Base-by-base conservation (phyloP, 2,797 vertebrate species). In the Orientallactaga sibirica region DNA sequence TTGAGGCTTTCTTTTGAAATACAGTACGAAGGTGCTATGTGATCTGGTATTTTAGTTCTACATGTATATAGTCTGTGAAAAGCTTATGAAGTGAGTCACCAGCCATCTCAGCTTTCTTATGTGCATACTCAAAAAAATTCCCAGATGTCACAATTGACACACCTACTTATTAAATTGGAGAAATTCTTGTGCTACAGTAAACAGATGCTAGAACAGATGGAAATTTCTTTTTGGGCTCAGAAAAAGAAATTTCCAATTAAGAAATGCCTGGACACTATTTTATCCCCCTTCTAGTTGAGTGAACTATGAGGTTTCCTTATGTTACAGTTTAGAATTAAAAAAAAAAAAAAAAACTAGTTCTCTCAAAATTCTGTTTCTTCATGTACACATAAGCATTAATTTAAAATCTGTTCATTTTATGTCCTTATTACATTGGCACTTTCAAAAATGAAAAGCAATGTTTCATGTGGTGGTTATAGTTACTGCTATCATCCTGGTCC, bases 171-270 rank as follows among this genome's bases (percentile, higher is more conserved):
- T 97, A 96, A 86, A 95, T 84, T 97, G 93, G 86, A 95, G 79
- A 97, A 92, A 94, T 96, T 97, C 96, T 96, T 97, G 92, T 97
- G 97, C 94, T 96, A 95, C 97, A 94, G 7, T 94, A 96, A 98
- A 88, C 97, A 98, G 98, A 97, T 98, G 97, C 97, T 98, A 76
- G 95, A 97, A 97, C 97, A 98, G 97, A 98, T 97, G 98, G 98
- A 98, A 96, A 96, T 93, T 96, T 97, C 97, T 98, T 98, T 95
- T 86, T 67, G 87, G 96, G 94, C 91, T 96, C 62, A 96, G 90
- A 95, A 93, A 94, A 87, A 70, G 97, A 97, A 94, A 98, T 93
- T 97, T 97, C 96, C 95, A 97, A 96, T 98, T 97, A 97, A 97
- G 96, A 97, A 97, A 98, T 97, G 95, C 96, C 94, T 92, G 95